A percentile compares a stretch with the other conserved stretches of the same genome.
Conservation (phyloP, 2,113 vertebrate species). For the Synchiropus splendidus region DNA sequence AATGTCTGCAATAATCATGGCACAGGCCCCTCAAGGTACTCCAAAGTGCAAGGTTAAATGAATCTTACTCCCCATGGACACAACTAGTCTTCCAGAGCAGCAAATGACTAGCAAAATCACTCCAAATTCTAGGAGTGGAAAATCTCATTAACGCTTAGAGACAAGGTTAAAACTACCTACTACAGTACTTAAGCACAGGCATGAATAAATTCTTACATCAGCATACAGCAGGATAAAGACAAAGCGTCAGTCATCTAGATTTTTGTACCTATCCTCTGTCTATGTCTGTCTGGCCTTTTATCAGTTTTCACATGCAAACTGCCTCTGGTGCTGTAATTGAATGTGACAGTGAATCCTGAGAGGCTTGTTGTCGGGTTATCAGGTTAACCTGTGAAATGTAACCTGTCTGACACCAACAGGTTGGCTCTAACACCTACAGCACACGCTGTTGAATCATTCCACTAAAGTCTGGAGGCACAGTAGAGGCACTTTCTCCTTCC, state of each 20-base stretch:
- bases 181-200: no score
- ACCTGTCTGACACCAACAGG: slow-evolving; percentile 45
- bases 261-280: not conserved
- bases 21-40: no score
- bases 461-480: slow-evolving; percentile 13
- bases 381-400: slow-evolving; percentile 55
- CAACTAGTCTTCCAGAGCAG: no score
- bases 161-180: no score
- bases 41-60: no score
- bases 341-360: slow-evolving; percentile 50
- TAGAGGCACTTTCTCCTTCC: slow-evolving; percentile 10
- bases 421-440: slow-evolving; percentile 33
- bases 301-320: slow-evolving; percentile 22
- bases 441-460: slow-evolving; percentile 37
- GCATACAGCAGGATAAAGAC: no score
- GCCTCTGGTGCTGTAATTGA: slow-evolving; percentile 38
- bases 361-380: slow-evolving; percentile 50
- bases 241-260: slow-evolving; percentile 4
- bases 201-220: no score
- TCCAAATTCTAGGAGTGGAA: no score
- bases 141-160: no score
- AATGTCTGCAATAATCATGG: no score
- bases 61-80: no score
- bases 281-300: not conserved
- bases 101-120: no score